Base-by-base conservation (phyloP, 2,113 vertebrate species). In the Nothoprocta perdicaria region DNA sequence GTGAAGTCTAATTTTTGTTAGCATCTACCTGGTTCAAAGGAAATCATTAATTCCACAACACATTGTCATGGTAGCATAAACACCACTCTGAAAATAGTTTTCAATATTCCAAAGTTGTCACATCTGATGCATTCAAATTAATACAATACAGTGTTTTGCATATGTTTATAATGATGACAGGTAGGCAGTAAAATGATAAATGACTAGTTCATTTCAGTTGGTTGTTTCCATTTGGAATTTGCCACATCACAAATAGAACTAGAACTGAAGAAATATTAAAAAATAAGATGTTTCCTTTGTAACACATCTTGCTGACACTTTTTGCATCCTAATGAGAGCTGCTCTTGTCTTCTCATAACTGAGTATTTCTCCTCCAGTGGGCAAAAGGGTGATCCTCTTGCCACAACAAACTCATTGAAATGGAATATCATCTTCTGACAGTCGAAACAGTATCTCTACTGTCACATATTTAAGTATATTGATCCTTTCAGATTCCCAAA, bases 51-150 rank as follows among this genome's bases (percentile, higher is more conserved):
- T 84, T 93, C 90, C 24, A 86, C 31, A 80, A 80, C 10, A 69
- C 12, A 22, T 41, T 31, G 29, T 81, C 38, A 75, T 27, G 21
- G 31, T 66, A 67, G 15, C 52, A 75, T 67, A 88, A 93, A 41
- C 14, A 78, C 10, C 71, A 67, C 1, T 43, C 29, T 50, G 27
- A 63, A 46, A 77, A 43, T 88, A 83, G 13, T 71, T 80, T 80
- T 53, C 55, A 60, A 7, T 58, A 29, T 71, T 93, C 61, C 46
- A 48, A 88, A 46, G 31, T 4, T 80, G n/a, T 46, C 41, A 41
- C 21, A 60, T 90, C 43, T 74, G 50, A 89, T 85, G n/a, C 29
- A 89, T 80, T 90, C 91, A 88, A 94, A 94, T 74, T 74, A 78
- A 84, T 63, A 38, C 31, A 86, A 46, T 41, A 86, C 6, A 71